These are phyloP conservation scores for Sitophilus oryzae DNA, from an alignment of 1,140 invertebrate genomes.

Conservation along the genomic window DNA sequence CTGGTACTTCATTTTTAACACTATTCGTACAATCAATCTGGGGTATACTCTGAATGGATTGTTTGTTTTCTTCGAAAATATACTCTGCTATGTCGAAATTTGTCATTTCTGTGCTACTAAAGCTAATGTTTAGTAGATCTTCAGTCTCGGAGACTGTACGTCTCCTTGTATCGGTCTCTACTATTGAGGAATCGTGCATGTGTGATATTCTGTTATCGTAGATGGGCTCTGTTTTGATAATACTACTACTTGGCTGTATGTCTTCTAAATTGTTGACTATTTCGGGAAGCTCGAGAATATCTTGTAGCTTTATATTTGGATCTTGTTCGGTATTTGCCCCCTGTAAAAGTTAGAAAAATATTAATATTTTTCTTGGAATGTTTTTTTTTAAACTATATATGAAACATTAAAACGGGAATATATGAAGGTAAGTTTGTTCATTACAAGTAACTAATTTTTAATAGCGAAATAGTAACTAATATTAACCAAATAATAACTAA, in stretches of 20 bases:
- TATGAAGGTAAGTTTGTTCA: too few species aligned
- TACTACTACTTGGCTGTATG: background rate
- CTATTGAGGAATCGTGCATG: background rate
- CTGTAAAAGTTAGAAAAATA: too few species aligned
- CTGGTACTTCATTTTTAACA: background rate
- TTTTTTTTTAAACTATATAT: too few species aligned
- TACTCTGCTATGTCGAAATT: slow-evolving; percentile 26
- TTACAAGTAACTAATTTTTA: too few species aligned
- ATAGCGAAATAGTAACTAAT: too few species aligned
- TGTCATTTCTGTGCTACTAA: slow-evolving; percentile 13
- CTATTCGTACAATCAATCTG: background rate
- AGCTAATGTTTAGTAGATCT: slow-evolving; percentile 16
- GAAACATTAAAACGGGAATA: too few species aligned
- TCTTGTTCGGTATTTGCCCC: too few species aligned
- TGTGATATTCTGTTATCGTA: slow-evolving; percentile 1
- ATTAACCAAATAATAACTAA: too few species aligned
- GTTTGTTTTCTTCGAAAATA: slow-evolving; percentile 17
- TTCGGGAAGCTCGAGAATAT: slow-evolving; percentile 4
- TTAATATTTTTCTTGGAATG: too few species aligned
- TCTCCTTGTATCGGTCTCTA: background rate
- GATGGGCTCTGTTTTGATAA: background rate
- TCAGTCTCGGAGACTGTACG: background rate
- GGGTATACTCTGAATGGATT: slow-evolving; percentile 4
- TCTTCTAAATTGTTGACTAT: background rate
- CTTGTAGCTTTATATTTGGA: background rate